Conservation (phyloP, 2,113 vertebrate genomes). For the Anhinga rufa region DNA sequence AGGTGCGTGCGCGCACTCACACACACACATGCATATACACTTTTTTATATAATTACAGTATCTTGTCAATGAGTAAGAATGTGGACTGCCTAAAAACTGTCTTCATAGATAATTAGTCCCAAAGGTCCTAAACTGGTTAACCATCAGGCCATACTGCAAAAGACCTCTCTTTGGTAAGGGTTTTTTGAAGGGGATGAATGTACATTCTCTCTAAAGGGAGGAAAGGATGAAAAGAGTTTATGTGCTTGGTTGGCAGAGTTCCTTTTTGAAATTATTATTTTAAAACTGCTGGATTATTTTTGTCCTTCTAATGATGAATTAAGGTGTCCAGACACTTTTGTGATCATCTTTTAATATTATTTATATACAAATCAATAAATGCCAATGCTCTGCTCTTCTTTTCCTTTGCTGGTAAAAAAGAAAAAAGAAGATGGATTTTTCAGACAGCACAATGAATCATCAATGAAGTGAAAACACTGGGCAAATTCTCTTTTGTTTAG, state of each 20-base stretch:
- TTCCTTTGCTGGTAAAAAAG: background rate
- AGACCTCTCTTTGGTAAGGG: background rate
- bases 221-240: background rate
- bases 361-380: background rate
- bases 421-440: background rate
- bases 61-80: background rate
- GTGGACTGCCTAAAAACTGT: background rate
- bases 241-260: background rate
- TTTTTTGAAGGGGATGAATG: background rate
- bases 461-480: constrained; percentile 32
- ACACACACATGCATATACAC: background rate
- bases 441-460: constrained; percentile 37
- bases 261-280: background rate
- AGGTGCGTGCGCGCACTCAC: background rate
- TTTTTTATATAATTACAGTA: background rate
- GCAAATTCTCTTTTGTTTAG: constrained; percentile 54
- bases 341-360: background rate
- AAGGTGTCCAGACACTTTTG: background rate
- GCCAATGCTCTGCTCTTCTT: background rate
- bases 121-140: background rate
- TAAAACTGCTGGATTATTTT: background rate
- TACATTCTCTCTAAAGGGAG: background rate
- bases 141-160: background rate
- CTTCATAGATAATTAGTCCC: background rate
- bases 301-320: background rate